Evolutionary conservation across 1,140 invertebrate species (phyloP).

Genomic region (Vanessa atalanta): DNA sequence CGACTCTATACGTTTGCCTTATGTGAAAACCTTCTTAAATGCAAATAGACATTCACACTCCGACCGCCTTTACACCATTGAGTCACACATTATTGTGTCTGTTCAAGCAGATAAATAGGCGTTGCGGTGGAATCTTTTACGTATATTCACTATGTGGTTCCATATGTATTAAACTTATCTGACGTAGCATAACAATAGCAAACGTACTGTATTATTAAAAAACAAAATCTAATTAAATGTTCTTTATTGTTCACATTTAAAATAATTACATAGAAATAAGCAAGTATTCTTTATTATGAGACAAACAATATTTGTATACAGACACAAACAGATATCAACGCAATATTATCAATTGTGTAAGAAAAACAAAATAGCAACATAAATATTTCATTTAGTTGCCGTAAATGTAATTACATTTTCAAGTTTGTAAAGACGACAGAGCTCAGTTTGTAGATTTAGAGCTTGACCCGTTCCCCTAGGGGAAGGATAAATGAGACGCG

Average conservation of each 20-base stretch:
- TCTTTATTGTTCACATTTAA: too few species aligned
- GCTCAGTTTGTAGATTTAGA: constrained; percentile 56
- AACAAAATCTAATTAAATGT: too few species aligned
- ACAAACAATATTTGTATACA: too few species aligned
- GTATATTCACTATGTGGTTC: background rate
- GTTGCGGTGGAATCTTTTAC: constrained; percentile 10
- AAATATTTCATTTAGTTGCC: constrained; percentile 39
- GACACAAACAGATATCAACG: background rate
- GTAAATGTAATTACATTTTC: constrained; percentile 80
- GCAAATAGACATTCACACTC: constrained; percentile 72
- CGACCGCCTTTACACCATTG: constrained; percentile 71
- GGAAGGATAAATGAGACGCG: constrained; percentile 76
- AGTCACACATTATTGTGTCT: constrained; percentile 73
- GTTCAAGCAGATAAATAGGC: constrained; percentile 44
- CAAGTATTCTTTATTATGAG: too few species aligned
- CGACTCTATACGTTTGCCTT: constrained; percentile 9
- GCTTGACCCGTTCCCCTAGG: constrained; percentile 73
- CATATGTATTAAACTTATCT: too few species aligned
- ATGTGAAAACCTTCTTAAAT: constrained; percentile 60
- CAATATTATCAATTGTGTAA: background rate
- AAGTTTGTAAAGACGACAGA: constrained; percentile 76
- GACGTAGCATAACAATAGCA: too few species aligned
- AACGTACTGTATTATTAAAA: too few species aligned
- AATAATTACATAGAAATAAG: too few species aligned
- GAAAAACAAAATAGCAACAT: background rate